A percentile compares a stretch with the other conserved stretches of the same genome.
These are phyloP conservation scores for Hanleya hanleyi DNA, from an alignment of 2,888 invertebrate species.

Conservation along the genomic window DNA sequence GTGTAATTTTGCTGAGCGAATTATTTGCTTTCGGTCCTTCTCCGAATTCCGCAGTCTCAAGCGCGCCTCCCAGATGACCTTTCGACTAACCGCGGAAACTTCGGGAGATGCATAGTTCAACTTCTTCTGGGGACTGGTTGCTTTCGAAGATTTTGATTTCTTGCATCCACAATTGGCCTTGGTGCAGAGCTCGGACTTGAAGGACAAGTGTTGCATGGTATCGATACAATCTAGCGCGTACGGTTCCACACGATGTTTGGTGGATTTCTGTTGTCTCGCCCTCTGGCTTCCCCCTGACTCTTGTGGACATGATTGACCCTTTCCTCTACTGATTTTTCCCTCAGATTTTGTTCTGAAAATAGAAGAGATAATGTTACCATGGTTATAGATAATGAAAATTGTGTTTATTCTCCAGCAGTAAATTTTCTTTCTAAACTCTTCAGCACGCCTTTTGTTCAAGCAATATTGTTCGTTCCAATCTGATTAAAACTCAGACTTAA, in stretches of 20 bases:
- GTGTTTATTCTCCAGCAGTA: too few relatives aligned
- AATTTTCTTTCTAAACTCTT: too few relatives aligned
- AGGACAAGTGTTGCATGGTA: conserved; percentile 52
- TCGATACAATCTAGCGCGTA: conserved; percentile 50
- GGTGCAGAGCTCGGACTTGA: conserved; percentile 48
- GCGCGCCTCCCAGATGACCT: conserved; percentile 53
- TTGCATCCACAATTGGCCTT: conserved; percentile 48
- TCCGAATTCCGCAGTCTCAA: conserved; percentile 59
- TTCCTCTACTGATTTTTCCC: background rate
- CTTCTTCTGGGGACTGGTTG: background rate
- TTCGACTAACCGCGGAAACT: conserved; percentile 38
- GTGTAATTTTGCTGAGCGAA: conserved; percentile 57
- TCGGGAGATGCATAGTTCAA: conserved; percentile 52
- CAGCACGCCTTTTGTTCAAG: too few relatives aligned
- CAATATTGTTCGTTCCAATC: too few relatives aligned
- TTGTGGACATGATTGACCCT: background rate
- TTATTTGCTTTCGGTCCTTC: conserved; percentile 58
- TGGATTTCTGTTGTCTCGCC: background rate
- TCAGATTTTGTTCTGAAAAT: background rate
- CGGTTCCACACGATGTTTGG: conserved; percentile 36
- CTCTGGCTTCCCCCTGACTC: background rate
- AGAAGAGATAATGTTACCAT: too few relatives aligned
- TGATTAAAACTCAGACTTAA: too few relatives aligned
- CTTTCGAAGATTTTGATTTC: conserved; percentile 12
- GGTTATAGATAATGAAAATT: too few relatives aligned